Evolutionary conservation across 2,888 invertebrate species (phyloP).

Genomic region (Cerastis rubricosa): DNA sequence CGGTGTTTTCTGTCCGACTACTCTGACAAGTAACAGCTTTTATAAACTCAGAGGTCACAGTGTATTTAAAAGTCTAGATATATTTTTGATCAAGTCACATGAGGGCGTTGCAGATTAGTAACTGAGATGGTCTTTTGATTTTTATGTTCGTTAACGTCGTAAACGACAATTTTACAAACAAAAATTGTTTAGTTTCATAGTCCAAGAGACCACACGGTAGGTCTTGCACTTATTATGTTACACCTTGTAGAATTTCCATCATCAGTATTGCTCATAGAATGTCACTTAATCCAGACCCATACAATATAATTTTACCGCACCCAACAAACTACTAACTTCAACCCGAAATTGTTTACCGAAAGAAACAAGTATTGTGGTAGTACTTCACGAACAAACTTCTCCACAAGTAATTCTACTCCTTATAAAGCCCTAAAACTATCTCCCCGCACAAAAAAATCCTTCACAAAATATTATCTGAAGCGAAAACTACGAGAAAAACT

Average conservation of each 20-base stretch:
- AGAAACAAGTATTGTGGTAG: slow-evolving; percentile 16
- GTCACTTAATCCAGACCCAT: background rate
- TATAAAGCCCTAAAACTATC: slow-evolving; percentile 30
- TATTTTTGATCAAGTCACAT: too few species aligned
- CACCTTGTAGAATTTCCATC: background rate
- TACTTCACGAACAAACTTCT: slow-evolving; percentile 30
- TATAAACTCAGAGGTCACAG: too few species aligned
- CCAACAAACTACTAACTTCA: background rate
- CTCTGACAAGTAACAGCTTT: too few species aligned
- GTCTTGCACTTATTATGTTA: too few species aligned
- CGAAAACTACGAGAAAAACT: slow-evolving; percentile 44
- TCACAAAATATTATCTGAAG: slow-evolving; percentile 26
- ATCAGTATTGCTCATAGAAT: background rate
- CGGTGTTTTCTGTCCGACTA: too few species aligned
- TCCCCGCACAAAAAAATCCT: slow-evolving; percentile 34
- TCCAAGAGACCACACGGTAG: too few species aligned
- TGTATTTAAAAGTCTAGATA: too few species aligned
- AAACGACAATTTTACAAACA: too few species aligned
- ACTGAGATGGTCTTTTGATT: too few species aligned
- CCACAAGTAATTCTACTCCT: slow-evolving; percentile 20
- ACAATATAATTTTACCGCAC: background rate
- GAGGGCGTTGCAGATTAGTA: too few species aligned
- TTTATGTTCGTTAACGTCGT: too few species aligned
- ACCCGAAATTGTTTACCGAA: slow-evolving; percentile 8
- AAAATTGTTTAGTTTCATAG: too few species aligned